Conservation (phyloP, 2,797 vertebrate genomes). For the Ispidina picta region DNA sequence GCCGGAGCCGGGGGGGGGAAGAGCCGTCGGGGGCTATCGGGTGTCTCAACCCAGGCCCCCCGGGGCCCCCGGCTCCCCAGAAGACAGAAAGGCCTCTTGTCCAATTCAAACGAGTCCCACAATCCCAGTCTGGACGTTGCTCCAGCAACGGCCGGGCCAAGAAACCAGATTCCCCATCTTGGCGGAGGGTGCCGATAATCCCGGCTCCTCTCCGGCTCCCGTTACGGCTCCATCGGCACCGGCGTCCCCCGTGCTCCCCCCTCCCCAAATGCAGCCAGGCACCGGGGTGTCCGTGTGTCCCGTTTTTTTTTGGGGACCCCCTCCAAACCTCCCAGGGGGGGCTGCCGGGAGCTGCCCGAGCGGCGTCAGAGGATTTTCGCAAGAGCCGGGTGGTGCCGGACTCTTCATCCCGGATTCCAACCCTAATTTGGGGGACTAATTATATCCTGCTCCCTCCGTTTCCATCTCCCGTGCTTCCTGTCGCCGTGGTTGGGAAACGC, state of each 20-base stretch:
- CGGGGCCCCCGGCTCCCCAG: not conserved
- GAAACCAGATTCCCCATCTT: conserved; percentile 43
- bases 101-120: not conserved
- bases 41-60: not conserved
- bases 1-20: not conserved
- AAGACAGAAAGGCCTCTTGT: conserved; percentile 33
- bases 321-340: not conserved
- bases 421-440: conserved; percentile 1
- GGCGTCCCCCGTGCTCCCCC: not conserved
- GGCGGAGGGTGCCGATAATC: not conserved
- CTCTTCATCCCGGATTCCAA: not conserved
- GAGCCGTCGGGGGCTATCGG: not conserved
- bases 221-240: not conserved
- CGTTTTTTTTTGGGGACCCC: too few species aligned
- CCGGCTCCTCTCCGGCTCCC: not conserved
- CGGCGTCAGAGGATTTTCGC: not conserved
- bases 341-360: not conserved
- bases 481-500: not conserved
- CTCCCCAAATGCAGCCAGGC: not conserved
- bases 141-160: not conserved
- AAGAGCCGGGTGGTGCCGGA: not conserved
- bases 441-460: not conserved
- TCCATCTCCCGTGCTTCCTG: not conserved
- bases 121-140: not conserved
- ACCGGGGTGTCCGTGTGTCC: accelerated